Evolutionary conservation across 2,888 invertebrate genomes (phyloP).

Genomic region (Synanthedon myopaeformis): DNA sequence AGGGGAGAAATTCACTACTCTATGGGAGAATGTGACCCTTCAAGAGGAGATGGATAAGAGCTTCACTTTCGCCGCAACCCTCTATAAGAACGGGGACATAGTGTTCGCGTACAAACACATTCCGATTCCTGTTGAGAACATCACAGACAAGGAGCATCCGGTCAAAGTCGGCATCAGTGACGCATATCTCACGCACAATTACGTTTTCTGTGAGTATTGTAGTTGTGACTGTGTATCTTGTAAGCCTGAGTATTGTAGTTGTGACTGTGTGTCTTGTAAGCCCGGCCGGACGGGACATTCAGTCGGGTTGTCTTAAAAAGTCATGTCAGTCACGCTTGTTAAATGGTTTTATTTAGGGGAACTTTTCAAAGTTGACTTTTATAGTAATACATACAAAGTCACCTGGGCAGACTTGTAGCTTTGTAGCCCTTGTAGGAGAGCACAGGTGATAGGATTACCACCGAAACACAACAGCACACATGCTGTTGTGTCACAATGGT

Average conservation of each 20-base stretch:
- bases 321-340: background rate
- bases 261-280: too few species aligned
- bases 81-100: conserved; percentile 90
- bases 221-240: too few species aligned
- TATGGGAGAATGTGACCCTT: conserved; percentile 92
- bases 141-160: conserved; percentile 89
- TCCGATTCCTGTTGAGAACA: conserved; percentile 80
- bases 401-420: too few species aligned
- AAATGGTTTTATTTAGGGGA: too few species aligned
- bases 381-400: too few species aligned
- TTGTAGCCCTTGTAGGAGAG: too few species aligned
- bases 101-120: conserved; percentile 90
- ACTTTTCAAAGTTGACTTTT: too few species aligned
- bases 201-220: conserved; percentile 83
- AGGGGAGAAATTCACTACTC: conserved; percentile 91
- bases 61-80: conserved; percentile 92
- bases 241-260: too few species aligned
- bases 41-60: conserved; percentile 82
- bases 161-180: conserved; percentile 98
- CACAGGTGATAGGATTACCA: too few species aligned
- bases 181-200: conserved; percentile 93
- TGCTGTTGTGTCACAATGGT: too few species aligned
- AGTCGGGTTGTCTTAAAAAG: background rate
- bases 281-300: too few species aligned
- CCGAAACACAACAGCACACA: background rate